phyloP scores from a whole-genome alignment of 2,113 vertebrate genomes.

The Ceratotherium simum region DNA sequence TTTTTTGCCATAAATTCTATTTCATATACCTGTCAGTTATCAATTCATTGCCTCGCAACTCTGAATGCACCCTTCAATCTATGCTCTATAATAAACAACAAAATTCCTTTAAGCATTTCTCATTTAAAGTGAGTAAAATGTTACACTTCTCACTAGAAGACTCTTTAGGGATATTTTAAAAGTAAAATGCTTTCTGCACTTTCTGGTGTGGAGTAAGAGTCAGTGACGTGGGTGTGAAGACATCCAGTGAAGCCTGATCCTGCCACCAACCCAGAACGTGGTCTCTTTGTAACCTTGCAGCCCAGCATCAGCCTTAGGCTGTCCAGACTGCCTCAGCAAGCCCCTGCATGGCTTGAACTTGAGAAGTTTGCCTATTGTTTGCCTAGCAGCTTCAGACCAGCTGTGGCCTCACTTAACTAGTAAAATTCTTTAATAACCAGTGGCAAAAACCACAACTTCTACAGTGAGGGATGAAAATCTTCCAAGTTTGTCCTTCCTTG shows the following conservation, averaged over 20 bases:
- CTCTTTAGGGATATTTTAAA: background rate
- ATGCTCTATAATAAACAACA: background rate
- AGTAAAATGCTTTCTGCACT: background rate
- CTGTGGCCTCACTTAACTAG: background rate
- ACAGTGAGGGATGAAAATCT: background rate
- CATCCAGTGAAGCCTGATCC: background rate
- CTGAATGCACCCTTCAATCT: background rate
- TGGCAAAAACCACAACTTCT: background rate
- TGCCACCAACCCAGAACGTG: background rate
- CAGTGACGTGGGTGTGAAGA: background rate
- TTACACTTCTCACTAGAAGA: background rate
- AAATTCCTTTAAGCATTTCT: background rate
- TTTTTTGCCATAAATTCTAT: background rate
- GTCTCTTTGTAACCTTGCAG: background rate
- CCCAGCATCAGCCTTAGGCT: background rate
- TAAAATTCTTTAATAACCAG: background rate
- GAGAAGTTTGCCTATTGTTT: background rate
- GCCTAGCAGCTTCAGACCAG: background rate
- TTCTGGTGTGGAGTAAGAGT: background rate
- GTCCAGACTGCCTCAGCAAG: background rate
- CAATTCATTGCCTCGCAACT: background rate
- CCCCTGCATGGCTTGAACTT: background rate
- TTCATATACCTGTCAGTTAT: background rate
- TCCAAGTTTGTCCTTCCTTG: background rate
- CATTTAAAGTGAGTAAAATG: background rate